Evolutionary conservation across 2,797 vertebrate species (phyloP).

Genomic region (Schizopygopsis malacanthus): DNA sequence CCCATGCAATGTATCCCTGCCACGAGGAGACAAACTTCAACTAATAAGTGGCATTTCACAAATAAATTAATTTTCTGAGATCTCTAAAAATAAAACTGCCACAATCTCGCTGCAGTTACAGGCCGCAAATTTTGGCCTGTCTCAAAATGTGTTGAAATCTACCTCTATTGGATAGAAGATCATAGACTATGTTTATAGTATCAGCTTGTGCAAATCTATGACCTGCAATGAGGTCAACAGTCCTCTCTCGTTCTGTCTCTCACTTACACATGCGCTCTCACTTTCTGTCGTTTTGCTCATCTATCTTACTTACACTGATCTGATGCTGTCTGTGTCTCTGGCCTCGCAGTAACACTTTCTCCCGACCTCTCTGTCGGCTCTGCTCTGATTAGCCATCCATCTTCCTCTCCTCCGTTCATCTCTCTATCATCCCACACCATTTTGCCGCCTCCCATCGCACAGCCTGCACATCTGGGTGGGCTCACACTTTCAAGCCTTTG

Average conservation of each 20-base stretch:
- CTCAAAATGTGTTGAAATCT: not conserved
- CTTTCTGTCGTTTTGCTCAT: conserved; percentile 53
- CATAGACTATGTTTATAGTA: conserved; percentile 14
- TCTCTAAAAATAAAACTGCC: conserved; percentile 26
- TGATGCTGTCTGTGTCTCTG: conserved; percentile 54
- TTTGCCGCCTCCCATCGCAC: conserved; percentile 58
- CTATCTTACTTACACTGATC: conserved; percentile 60
- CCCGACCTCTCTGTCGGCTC: conserved; percentile 58
- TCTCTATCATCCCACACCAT: conserved; percentile 71
- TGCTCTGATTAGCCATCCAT: conserved; percentile 74
- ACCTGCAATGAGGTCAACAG: conserved; percentile 48
- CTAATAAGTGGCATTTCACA: conserved; percentile 32
- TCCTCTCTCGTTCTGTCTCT: conserved; percentile 17
- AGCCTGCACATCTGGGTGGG: conserved; percentile 2
- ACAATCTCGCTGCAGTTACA: not conserved
- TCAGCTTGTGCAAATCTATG: conserved; percentile 25
- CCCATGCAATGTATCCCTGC: conserved; percentile 36
- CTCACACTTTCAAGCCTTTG: not conserved
- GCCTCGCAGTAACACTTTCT: conserved; percentile 57
- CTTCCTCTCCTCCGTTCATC: conserved; percentile 76
- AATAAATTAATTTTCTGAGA: conserved; percentile 32
- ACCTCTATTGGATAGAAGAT: not conserved
- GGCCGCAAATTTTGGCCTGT: not conserved
- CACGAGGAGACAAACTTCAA: conserved; percentile 14
- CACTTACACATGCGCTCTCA: conserved; percentile 29